Evolutionary conservation across 2,888 invertebrate genomes (phyloP).

Genomic region (Erebia palarica): DNA sequence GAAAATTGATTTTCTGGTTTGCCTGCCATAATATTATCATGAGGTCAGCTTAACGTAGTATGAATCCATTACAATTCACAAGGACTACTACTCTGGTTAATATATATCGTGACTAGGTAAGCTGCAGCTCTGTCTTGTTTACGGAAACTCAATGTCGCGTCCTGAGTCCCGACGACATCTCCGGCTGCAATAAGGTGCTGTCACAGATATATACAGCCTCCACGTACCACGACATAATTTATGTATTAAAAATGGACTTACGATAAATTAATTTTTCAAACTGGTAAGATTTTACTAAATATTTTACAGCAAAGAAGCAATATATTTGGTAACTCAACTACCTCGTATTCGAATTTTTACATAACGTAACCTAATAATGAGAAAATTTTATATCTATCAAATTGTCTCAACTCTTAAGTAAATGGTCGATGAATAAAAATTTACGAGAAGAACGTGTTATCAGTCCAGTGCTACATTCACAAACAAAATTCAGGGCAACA

Average conservation of each 20-base stretch:
- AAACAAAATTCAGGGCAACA: constrained; percentile 31
- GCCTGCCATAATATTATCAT: no score
- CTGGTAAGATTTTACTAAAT: no score
- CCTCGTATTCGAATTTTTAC: not conserved
- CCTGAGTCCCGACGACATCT: constrained; percentile 44
- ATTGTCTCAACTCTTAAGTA: no score
- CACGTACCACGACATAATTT: constrained; percentile 25
- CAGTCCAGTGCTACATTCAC: not conserved
- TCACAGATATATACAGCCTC: constrained; percentile 47
- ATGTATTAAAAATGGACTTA: not conserved
- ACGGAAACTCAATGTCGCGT: constrained; percentile 14
- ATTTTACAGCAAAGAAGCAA: not conserved
- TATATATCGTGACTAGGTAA: no score
- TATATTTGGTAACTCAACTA: not conserved
- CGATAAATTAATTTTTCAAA: no score
- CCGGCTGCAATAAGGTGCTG: constrained; percentile 46
- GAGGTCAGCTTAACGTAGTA: no score
- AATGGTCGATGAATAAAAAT: not conserved
- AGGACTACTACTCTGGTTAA: no score
- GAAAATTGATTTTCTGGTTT: no score
- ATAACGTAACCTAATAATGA: not conserved
- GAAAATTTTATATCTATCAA: not conserved
- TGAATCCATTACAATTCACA: no score
- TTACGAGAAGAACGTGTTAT: not conserved
- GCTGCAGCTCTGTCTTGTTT: constrained; percentile 12